Base-by-base conservation (phyloP, 2,797 vertebrate genomes). In the Sebastes trivittatus region DNA sequence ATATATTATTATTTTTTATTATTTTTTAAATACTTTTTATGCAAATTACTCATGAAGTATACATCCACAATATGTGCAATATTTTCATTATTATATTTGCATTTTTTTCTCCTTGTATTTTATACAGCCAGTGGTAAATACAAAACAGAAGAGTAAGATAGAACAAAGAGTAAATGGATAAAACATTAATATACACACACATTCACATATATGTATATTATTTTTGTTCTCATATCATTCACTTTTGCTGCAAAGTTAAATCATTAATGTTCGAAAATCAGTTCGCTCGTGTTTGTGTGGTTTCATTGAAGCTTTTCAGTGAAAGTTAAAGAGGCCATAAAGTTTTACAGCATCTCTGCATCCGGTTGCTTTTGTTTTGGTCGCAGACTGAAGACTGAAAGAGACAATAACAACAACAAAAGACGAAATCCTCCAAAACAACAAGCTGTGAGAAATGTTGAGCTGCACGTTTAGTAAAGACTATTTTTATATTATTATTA, bases 271-370 rank as follows among this genome's bases (percentile, higher is more conserved):
- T 25, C 0, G 5, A 20, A 5, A 30, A 23, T 22, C 1, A 8
- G 11, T 23, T 36, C 1, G 13, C 34, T 30, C 2, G 13, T 34
- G 32, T 38, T 3, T 63, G 3, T 34, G 16, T 72, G 38, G 7
- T 22, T 74, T 58, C 27, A 23, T n/a, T 1, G 42, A 63, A 52
- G 59, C 23, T 60, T 67, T 74, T 78, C 9, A 38, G 3, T 42
- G 52, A 25, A 20, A 68, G n/a, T 27, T 68, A 6, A 65, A 65
- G 77, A 81, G 59, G 77, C 68, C 86, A 62, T 87, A 83, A 89
- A 83, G 76, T 90, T 90, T 91, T 81, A 90, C 84, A 64, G 72
- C 72, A 18, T 77, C 75, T 77, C 34, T 11, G 27, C 56, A 46
- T 81, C 71, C 68, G 62, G 58, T 79, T 80, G 60, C 73, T 89